phyloP scores from a whole-genome alignment of 2,797 vertebrate genomes.

The Perdix hodgsoniae region DNA sequence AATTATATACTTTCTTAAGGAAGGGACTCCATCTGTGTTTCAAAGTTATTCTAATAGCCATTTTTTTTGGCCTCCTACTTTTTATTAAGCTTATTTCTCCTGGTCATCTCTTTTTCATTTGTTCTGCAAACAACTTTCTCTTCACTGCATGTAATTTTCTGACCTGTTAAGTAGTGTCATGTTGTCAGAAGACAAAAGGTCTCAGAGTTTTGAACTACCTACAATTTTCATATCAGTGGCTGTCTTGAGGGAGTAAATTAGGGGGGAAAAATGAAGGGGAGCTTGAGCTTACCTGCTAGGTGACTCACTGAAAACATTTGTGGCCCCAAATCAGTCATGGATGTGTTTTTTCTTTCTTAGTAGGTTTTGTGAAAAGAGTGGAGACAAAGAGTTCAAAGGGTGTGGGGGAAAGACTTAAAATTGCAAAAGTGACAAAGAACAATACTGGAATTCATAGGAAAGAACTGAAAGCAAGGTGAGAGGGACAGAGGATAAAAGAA shows the following conservation, averaged over 20 bases:
- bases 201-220: neutral
- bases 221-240: neutral
- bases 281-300: neutral
- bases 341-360: neutral
- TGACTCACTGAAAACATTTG: neutral
- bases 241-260: neutral
- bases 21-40: neutral
- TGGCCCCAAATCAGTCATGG: neutral
- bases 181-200: neutral
- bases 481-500: neutral
- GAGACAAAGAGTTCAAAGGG: neutral
- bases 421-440: neutral
- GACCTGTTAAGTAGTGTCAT: neutral
- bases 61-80: neutral
- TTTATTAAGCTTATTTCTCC: neutral
- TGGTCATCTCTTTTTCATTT: neutral
- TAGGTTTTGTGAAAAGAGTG: neutral
- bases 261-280: neutral
- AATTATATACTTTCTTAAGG: neutral
- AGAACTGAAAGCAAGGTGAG: neutral
- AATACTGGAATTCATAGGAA: neutral
- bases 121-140: neutral
- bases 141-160: neutral
- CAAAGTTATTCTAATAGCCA: neutral
- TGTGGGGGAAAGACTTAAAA: neutral